phyloP scores from a whole-genome alignment of 2,888 invertebrate genomes.

The Tuberolachnus salignus region DNA sequence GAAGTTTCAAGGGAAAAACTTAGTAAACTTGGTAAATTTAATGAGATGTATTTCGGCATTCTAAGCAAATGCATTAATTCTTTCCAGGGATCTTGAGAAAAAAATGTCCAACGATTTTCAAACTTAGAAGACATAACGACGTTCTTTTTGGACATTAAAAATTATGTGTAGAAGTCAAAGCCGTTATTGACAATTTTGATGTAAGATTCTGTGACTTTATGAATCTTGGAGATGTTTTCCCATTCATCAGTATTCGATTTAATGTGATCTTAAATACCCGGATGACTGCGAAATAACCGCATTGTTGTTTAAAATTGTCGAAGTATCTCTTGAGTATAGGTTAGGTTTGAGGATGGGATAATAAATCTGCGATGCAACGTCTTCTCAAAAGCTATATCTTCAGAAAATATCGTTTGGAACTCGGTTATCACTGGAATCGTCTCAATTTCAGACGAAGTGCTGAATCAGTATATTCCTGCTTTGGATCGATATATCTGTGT shows the following conservation, averaged over 20 bases:
- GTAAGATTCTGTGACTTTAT: not conserved
- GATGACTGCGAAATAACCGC: not conserved
- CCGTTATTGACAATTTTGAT: not conserved
- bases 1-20: too few relatives aligned
- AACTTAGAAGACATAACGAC: too few relatives aligned
- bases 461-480: not conserved
- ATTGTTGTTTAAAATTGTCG: conserved; percentile 28
- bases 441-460: not conserved
- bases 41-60: too few relatives aligned
- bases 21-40: too few relatives aligned
- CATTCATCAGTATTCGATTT: conserved; percentile 1
- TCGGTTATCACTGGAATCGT: not conserved
- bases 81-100: too few relatives aligned
- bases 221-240: too few relatives aligned
- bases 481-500: conserved; percentile 1
- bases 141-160: not conserved
- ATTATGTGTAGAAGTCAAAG: not conserved
- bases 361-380: conserved; percentile 6
- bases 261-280: conserved; percentile 17
- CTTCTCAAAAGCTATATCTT: conserved; percentile 20
- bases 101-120: too few relatives aligned
- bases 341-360: conserved; percentile 12
- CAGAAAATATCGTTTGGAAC: not conserved
- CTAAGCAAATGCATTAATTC: too few relatives aligned
- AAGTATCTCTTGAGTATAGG: conserved; percentile 27